Evolutionary conservation across 2,888 invertebrate genomes (phyloP).

Genomic region (Augiades crinisus): DNA sequence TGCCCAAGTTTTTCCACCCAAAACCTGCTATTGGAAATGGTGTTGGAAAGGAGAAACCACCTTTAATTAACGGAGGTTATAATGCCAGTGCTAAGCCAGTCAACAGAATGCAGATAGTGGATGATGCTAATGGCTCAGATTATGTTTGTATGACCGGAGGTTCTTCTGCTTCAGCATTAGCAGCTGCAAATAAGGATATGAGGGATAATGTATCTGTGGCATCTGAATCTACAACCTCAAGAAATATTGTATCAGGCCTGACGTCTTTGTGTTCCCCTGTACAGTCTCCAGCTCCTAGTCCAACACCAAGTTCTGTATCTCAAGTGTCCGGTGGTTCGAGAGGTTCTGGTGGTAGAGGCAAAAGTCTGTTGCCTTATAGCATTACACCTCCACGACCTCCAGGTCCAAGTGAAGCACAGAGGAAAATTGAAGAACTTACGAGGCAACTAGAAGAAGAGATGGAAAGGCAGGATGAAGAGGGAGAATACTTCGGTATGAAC

Average conservation of each 20-base stretch:
- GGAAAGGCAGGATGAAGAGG: slow-evolving; percentile 96
- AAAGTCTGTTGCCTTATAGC: slow-evolving; percentile 91
- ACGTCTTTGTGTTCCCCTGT: slow-evolving; percentile 76
- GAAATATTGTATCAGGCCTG: slow-evolving; percentile 66
- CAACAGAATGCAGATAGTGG: slow-evolving; percentile 78
- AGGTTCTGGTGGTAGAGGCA: slow-evolving; percentile 77
- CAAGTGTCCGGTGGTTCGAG: slow-evolving; percentile 82
- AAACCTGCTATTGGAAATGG: slow-evolving; percentile 82
- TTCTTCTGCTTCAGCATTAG: slow-evolving; percentile 70
- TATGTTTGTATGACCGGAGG: slow-evolving; percentile 94
- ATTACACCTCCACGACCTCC: slow-evolving; percentile 93
- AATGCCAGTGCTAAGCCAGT: slow-evolving; percentile 46
- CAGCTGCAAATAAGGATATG: slow-evolving; percentile 71
- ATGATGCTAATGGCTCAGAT: slow-evolving; percentile 89
- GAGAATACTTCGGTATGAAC: slow-evolving; percentile 97
- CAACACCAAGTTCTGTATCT: slow-evolving; percentile 83
- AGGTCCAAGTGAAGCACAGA: slow-evolving; percentile 95
- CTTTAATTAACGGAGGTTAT: slow-evolving; percentile 58
- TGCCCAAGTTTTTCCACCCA: slow-evolving; percentile 80
- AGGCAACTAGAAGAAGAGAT: slow-evolving; percentile 96
- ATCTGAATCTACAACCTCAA: slow-evolving; percentile 62
- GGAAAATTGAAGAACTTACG: slow-evolving; percentile 96
- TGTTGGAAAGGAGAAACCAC: slow-evolving; percentile 62
- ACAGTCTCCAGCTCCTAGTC: slow-evolving; percentile 82
- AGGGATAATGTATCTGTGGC: slow-evolving; percentile 65